Conservation (phyloP, 2,113 vertebrate species). For the Syngnathus typhle region DNA sequence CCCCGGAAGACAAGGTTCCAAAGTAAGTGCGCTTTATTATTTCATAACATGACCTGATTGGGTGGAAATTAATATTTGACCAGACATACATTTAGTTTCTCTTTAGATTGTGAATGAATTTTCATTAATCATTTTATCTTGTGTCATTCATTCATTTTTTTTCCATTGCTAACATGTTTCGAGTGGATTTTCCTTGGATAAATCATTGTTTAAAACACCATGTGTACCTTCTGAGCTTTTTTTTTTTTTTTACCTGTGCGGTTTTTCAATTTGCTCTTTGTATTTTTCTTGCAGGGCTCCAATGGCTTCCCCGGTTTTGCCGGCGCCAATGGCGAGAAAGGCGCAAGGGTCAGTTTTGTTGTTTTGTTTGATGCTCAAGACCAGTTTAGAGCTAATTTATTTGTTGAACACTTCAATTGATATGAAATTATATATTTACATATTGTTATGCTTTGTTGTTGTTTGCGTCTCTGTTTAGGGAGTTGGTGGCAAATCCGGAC, state of each 20-base stretch:
- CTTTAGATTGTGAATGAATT: background rate
- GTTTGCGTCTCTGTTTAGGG: conserved; percentile 70
- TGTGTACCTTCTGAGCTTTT: too few species aligned
- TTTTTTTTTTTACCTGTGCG: too few species aligned
- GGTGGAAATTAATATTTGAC: background rate
- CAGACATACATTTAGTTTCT: background rate
- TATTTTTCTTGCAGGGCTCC: conserved; percentile 60
- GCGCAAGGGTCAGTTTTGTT: conserved; percentile 58
- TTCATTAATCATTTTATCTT: too few species aligned
- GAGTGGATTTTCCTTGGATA: background rate
- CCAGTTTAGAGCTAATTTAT: background rate
- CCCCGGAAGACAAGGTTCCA: conserved; percentile 93
- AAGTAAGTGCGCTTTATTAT: conserved; percentile 66
- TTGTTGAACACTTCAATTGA: background rate
- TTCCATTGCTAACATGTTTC: too few species aligned
- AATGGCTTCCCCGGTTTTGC: conserved; percentile 67
- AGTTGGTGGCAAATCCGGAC: conserved; percentile 87
- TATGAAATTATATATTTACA: too few species aligned
- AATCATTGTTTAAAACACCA: background rate
- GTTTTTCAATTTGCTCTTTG: background rate
- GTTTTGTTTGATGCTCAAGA: conserved; percentile 2
- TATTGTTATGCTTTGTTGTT: conserved; percentile 15
- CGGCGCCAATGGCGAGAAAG: conserved; percentile 71
- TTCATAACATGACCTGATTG: background rate
- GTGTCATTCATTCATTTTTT: too few species aligned